These are phyloP conservation scores for Meloe dianella DNA, from an alignment of 2,888 invertebrate genomes.

Conservation along the genomic window DNA sequence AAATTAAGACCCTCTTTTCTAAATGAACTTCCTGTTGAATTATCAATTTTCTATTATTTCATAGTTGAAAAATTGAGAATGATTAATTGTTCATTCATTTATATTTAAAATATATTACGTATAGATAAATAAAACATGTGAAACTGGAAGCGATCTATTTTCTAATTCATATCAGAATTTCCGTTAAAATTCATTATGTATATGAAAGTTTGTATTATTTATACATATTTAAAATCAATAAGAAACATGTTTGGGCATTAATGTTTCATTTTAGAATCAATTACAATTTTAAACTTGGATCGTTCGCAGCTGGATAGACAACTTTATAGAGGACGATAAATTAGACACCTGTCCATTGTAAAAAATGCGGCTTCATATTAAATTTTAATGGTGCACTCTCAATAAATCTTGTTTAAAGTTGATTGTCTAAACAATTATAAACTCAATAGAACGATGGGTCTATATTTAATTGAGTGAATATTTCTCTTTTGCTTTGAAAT, in stretches of 20 bases:
- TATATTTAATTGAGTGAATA: not conserved
- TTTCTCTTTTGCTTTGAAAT: too few relatives aligned
- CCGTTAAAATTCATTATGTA: not conserved
- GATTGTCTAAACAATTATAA: slow-evolving; percentile 7
- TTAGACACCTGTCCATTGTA: slow-evolving; percentile 29
- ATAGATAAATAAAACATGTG: too few relatives aligned
- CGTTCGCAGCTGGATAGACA: slow-evolving; percentile 33
- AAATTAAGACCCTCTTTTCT: not conserved
- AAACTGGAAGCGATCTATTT: too few relatives aligned
- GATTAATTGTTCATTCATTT: not conserved
- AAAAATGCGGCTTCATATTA: slow-evolving; percentile 16
- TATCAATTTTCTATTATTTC: not conserved
- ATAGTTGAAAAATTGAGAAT: not conserved
- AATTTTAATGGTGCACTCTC: slow-evolving; percentile 17
- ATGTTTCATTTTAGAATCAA: slow-evolving; percentile 32
- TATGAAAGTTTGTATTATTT: not conserved
- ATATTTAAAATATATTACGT: too few relatives aligned
- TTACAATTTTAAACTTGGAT: slow-evolving; percentile 27
- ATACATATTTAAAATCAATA: not conserved
- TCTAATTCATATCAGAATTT: not conserved
- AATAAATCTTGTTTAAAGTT: slow-evolving; percentile 3
- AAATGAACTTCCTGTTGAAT: slow-evolving; percentile 5
- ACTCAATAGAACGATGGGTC: slow-evolving; percentile 1
- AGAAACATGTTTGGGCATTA: slow-evolving; percentile 13
- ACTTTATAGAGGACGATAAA: slow-evolving; percentile 31